A percentile compares a stretch with the other conserved stretches of the same genome.
Evolutionary conservation across 1,140 invertebrate species (phyloP).

Genomic region (Drosophila ohnishii): DNA sequence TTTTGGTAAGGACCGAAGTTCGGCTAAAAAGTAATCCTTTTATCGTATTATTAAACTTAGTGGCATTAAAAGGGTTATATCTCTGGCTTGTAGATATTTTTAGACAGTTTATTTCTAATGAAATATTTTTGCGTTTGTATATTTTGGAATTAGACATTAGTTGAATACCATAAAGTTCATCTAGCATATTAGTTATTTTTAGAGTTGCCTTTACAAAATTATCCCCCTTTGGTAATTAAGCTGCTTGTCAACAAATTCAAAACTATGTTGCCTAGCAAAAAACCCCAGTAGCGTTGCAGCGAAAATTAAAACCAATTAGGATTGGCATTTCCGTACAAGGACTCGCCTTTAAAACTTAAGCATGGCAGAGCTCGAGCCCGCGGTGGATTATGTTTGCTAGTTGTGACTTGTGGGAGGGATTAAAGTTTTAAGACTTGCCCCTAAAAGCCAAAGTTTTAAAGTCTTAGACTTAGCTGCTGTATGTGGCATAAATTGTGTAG

Average conservation of each 20-base stretch:
- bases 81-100: neutral
- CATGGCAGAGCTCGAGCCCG: neutral
- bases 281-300: neutral
- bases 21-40: neutral
- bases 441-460: neutral
- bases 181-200: neutral
- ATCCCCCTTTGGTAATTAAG: neutral
- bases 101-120: neutral
- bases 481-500: neutral
- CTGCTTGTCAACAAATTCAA: neutral
- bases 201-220: neutral
- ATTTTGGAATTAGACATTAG: neutral
- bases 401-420: neutral
- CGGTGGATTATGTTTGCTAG: neutral
- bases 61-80: neutral
- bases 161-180: neutral
- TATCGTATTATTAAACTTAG: neutral
- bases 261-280: neutral
- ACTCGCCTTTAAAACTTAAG: neutral
- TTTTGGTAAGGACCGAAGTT: neutral
- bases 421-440: neutral
- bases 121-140: neutral
- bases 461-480: neutral
- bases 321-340: too few relatives aligned
- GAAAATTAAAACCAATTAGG: neutral